Conservation (phyloP, 2,888 invertebrate genomes). For the Hyposoter didymator region DNA sequence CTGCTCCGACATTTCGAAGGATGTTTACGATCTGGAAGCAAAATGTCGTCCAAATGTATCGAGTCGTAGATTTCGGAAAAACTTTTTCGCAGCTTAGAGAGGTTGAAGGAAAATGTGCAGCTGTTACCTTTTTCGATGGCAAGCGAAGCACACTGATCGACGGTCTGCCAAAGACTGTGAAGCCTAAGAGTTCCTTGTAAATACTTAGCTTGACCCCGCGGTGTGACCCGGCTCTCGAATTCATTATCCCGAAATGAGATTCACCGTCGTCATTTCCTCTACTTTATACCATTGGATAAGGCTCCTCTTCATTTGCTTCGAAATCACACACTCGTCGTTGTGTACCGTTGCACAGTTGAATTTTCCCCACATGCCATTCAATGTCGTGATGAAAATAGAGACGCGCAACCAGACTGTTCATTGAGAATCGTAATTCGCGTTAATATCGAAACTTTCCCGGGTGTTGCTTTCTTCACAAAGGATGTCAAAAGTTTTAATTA, state of each 20-base stretch:
- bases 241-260: slow-evolving; percentile 74
- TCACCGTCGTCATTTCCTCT: slow-evolving; percentile 81
- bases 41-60: background rate
- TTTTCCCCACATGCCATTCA: background rate
- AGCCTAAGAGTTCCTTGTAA: slow-evolving; percentile 50
- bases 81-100: background rate
- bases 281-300: background rate
- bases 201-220: slow-evolving; percentile 75
- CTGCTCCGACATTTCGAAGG: slow-evolving; percentile 69
- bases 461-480: background rate
- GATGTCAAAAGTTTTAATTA: background rate
- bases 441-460: background rate
- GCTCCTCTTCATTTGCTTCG: background rate
- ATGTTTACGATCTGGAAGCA: background rate
- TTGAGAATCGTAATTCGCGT: background rate
- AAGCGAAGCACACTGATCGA: slow-evolving; percentile 45
- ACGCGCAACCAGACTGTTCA: background rate
- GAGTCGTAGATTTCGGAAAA: background rate
- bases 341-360: background rate
- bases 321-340: background rate
- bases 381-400: background rate
- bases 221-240: slow-evolving; percentile 75
- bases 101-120: background rate
- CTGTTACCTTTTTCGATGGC: slow-evolving; percentile 49
- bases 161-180: slow-evolving; percentile 63